Conservation (phyloP, 2,888 invertebrate genomes). For the Taphrorychus bicolor region DNA sequence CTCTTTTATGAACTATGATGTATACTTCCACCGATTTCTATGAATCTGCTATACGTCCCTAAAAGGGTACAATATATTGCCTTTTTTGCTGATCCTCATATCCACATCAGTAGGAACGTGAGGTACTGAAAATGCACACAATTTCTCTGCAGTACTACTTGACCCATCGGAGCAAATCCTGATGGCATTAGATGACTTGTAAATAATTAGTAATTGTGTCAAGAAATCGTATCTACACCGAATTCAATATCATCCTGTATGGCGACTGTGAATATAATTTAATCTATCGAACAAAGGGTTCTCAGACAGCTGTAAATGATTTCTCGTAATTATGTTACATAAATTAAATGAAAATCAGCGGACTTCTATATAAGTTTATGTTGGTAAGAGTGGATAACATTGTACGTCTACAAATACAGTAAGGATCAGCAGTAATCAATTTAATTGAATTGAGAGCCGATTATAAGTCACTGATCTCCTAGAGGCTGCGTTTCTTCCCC, state of each 20-base stretch:
- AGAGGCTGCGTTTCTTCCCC: background rate
- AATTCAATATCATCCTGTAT: background rate
- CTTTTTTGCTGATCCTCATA: no score
- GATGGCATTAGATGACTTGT: background rate
- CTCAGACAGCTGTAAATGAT: slow-evolving; percentile 35
- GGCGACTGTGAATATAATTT: slow-evolving; percentile 11
- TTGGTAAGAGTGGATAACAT: slow-evolving; percentile 22
- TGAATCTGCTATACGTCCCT: no score
- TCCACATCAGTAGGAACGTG: no score
- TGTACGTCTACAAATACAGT: slow-evolving; percentile 36
- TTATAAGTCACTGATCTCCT: slow-evolving; percentile 29
- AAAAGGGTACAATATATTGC: no score
- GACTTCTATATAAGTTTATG: slow-evolving; percentile 26
- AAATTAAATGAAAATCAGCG: slow-evolving; percentile 31
- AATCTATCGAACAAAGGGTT: slow-evolving; percentile 29
- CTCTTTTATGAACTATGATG: no score
- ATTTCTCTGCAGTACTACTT: no score
- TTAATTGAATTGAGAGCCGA: slow-evolving; percentile 41
- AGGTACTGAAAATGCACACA: no score
- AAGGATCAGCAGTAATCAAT: slow-evolving; percentile 37
- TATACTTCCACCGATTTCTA: no score
- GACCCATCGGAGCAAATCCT: background rate
- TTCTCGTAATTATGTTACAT: slow-evolving; percentile 30
- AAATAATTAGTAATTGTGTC: background rate
- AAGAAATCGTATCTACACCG: background rate